Conservation (phyloP, 2,888 invertebrate species). For the Himalopsyche anomala region DNA sequence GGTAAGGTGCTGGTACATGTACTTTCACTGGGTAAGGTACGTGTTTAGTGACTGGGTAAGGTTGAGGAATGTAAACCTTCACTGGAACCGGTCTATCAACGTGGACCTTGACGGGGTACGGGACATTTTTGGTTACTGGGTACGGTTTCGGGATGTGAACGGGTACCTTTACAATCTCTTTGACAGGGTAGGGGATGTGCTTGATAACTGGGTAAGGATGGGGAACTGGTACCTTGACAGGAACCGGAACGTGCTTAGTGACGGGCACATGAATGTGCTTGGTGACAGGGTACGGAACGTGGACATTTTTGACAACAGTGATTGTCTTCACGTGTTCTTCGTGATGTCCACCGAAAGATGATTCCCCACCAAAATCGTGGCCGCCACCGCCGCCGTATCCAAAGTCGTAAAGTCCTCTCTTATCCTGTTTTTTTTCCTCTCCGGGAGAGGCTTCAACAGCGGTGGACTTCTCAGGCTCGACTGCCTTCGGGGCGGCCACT, state of each 20-base stretch:
- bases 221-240: conserved; percentile 81
- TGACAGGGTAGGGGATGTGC: conserved; percentile 82
- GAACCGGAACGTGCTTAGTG: conserved; percentile 79
- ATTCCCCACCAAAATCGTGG: conserved; percentile 66
- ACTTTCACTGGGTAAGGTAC: conserved; percentile 82
- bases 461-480: conserved; percentile 68
- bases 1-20: conserved; percentile 82
- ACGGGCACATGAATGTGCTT: conserved; percentile 83
- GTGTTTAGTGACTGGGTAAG: conserved; percentile 80
- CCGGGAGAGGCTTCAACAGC: conserved; percentile 71
- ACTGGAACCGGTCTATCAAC: conserved; percentile 76
- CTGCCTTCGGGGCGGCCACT: conserved; percentile 69
- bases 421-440: conserved; percentile 77
- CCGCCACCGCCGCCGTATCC: conserved; percentile 67
- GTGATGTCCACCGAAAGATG: conserved; percentile 71
- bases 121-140: conserved; percentile 81
- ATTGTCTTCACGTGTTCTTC: conserved; percentile 81
- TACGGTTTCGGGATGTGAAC: conserved; percentile 83
- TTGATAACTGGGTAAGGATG: conserved; percentile 83
- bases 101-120: conserved; percentile 76
- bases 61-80: conserved; percentile 78
- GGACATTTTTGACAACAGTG: conserved; percentile 85
- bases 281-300: conserved; percentile 85
- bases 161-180: conserved; percentile 79
- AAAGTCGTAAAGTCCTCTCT: conserved; percentile 76